These are phyloP conservation scores for Maylandia zebra DNA, from an alignment of 2,113 vertebrate species.

Conservation along the genomic window DNA sequence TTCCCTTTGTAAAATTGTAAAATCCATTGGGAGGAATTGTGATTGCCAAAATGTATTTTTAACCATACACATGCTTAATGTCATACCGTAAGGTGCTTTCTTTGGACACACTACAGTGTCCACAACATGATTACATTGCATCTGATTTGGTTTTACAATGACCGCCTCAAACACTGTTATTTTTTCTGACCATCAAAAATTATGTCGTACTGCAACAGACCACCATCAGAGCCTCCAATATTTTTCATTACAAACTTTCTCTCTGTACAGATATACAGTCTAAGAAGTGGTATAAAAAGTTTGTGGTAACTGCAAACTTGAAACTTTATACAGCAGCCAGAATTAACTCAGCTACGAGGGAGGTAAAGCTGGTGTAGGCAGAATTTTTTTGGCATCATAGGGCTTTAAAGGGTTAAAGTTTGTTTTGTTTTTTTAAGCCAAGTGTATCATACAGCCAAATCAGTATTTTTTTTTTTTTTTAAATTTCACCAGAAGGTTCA, in stretches of 20 bases:
- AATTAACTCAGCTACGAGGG: neutral
- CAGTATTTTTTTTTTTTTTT: fast-evolving
- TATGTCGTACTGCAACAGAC: neutral
- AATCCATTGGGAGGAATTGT: neutral
- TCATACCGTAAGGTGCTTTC: conserved; percentile 35
- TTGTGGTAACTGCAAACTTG: neutral
- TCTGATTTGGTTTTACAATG: neutral
- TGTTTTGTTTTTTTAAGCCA: neutral
- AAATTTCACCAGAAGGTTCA: neutral
- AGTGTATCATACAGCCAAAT: neutral
- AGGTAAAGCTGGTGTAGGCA: neutral
- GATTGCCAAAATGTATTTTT: neutral
- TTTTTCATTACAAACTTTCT: neutral
- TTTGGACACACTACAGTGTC: neutral
- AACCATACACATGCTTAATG: neutral
- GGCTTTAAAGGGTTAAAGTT: neutral
- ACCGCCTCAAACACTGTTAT: neutral
- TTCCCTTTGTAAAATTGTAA: neutral
- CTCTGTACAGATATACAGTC: neutral
- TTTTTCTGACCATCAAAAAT: neutral
- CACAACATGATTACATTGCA: neutral
- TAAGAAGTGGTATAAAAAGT: neutral
- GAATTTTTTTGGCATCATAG: neutral
- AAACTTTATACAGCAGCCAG: neutral
- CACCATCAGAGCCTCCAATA: neutral